Evolutionary conservation across 2,888 invertebrate species (phyloP).

Genomic region (Syritta pipiens): DNA sequence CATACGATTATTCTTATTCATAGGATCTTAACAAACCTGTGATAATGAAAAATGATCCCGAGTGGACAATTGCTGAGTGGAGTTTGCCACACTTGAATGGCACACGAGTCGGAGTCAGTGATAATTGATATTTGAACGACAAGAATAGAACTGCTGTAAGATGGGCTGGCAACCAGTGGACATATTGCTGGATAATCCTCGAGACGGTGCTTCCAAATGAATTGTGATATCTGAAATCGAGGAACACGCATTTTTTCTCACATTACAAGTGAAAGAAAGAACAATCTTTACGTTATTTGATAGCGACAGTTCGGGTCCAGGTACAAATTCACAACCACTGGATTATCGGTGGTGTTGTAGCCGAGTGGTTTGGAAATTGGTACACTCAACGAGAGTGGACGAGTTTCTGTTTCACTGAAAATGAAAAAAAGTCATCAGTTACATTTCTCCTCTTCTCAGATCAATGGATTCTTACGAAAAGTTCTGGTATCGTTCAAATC

Average conservation of each 20-base stretch:
- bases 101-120: slow-evolving; percentile 75
- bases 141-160: slow-evolving; percentile 84
- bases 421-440: background rate
- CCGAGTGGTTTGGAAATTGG: slow-evolving; percentile 81
- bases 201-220: slow-evolving; percentile 83
- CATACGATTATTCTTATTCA: too few relatives aligned
- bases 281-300: slow-evolving; percentile 81
- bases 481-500: slow-evolving; percentile 82
- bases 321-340: slow-evolving; percentile 82
- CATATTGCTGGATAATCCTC: slow-evolving; percentile 85
- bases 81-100: slow-evolving; percentile 80
- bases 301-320: slow-evolving; percentile 88
- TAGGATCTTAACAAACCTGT: slow-evolving; percentile 72
- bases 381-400: slow-evolving; percentile 82
- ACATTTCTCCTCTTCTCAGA: too few relatives aligned
- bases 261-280: background rate
- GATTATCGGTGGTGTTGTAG: slow-evolving; percentile 77
- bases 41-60: slow-evolving; percentile 79
- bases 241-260: background rate
- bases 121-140: slow-evolving; percentile 81
- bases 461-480: slow-evolving; percentile 80
- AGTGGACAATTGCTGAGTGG: slow-evolving; percentile 82
- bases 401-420: slow-evolving; percentile 73
- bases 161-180: slow-evolving; percentile 84
- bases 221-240: slow-evolving; percentile 76